A percentile compares a stretch with the other conserved stretches of the same genome.
These are phyloP conservation scores for Camponotus fellah DNA, from an alignment of 2,888 invertebrate species.

Conservation along the genomic window DNA sequence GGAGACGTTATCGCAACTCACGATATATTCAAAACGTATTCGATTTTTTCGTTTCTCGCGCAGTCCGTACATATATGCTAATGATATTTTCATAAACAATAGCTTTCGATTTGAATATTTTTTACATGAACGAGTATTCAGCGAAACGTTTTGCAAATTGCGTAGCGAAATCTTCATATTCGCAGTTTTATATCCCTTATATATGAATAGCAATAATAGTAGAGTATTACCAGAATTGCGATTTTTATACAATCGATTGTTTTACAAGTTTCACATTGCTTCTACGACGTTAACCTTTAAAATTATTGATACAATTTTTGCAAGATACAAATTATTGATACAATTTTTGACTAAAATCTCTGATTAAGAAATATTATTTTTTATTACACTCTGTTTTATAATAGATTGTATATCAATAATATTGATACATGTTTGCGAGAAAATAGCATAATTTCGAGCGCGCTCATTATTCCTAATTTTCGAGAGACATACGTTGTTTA, in stretches of 20 bases:
- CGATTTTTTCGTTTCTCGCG: not conserved
- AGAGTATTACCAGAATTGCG: not conserved
- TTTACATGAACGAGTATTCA: not conserved
- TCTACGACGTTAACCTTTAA: not conserved
- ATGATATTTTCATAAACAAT: not conserved
- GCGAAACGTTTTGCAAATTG: not conserved
- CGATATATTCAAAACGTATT: not conserved
- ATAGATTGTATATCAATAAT: not conserved
- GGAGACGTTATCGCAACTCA: conserved; percentile 14
- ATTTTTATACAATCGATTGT: not conserved
- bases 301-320: not conserved
- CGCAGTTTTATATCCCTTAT: not conserved
- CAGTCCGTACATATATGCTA: not conserved
- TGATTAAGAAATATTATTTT: not conserved
- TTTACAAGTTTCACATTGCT: not conserved
- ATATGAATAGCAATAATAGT: conserved; percentile 7
- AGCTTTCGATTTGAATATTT: conserved; percentile 5
- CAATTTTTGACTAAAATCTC: not conserved
- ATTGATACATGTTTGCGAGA: not conserved
- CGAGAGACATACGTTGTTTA: conserved; percentile 15
- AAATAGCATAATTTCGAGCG: not conserved
- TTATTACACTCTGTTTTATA: not conserved
- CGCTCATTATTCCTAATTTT: not conserved
- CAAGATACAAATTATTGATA: not conserved
- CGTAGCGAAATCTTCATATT: not conserved